These are phyloP conservation scores for Chlamydotis undulata DNA, from an alignment of 2,113 vertebrate genomes.

Conservation along the genomic window DNA sequence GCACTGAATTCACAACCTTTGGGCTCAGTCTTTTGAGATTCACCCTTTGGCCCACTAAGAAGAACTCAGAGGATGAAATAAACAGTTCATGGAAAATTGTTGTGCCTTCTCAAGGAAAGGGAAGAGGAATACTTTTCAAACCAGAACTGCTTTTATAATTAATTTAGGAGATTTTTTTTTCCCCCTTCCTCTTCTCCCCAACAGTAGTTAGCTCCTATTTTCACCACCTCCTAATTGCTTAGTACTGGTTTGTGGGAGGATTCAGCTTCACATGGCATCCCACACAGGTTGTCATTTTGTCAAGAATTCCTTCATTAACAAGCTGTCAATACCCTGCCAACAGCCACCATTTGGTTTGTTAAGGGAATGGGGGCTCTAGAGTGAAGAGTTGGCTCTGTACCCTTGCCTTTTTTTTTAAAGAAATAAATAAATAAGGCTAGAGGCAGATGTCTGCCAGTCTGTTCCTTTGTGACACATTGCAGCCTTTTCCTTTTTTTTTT, in stretches of 20 bases:
- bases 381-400: conserved; percentile 75
- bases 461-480: conserved; percentile 75
- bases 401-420: background rate
- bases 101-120: background rate
- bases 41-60: background rate
- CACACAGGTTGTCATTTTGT: conserved; percentile 82
- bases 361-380: conserved; percentile 71
- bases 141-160: conserved; percentile 30
- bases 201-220: conserved; percentile 74
- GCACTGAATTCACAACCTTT: fast-evolving
- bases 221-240: conserved; percentile 75
- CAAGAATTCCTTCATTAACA: conserved; percentile 84
- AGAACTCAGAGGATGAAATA: background rate
- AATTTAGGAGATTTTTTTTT: conserved; percentile 20
- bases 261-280: conserved; percentile 71
- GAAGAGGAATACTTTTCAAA: background rate
- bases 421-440: conserved; percentile 75
- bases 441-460: conserved; percentile 83
- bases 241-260: conserved; percentile 68
- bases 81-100: background rate
- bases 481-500: background rate
- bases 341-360: conserved; percentile 81
- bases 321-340: conserved; percentile 82
- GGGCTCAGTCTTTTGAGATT: background rate
- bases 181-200: background rate